Evolutionary conservation across 2,888 invertebrate species (phyloP).

Genomic region (Sinelater perroti): DNA sequence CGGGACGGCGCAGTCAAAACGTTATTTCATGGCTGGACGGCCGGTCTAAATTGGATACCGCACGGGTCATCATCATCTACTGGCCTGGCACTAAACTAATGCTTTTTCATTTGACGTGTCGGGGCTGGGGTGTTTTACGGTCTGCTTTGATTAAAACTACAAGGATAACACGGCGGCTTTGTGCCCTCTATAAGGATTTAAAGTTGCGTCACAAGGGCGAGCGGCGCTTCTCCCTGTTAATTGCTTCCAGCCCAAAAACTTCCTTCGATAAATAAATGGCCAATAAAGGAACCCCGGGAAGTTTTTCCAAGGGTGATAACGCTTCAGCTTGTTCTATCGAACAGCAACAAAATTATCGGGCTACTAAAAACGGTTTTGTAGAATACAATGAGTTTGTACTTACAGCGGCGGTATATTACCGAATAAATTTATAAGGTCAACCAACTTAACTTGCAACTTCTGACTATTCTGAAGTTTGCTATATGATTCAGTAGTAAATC

Average conservation of each 20-base stretch:
- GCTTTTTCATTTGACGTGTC: constrained; percentile 49
- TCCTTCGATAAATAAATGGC: not conserved
- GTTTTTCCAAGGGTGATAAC: too few species aligned
- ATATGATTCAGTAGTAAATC: too few species aligned
- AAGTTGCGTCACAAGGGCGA: constrained; percentile 12
- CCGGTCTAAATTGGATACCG: constrained; percentile 47
- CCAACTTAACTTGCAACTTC: too few species aligned
- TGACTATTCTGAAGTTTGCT: too few species aligned
- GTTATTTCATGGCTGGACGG: constrained; percentile 49
- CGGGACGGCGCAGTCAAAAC: constrained; percentile 35
- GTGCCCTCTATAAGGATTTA: constrained; percentile 31
- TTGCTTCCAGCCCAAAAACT: constrained; percentile 7
- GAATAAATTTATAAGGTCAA: too few species aligned
- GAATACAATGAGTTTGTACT: too few species aligned
- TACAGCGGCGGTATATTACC: too few species aligned
- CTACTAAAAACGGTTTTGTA: too few species aligned
- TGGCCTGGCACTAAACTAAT: constrained; percentile 46
- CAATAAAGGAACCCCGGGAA: not conserved
- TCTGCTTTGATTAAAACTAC: constrained; percentile 53
- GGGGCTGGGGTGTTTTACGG: constrained; percentile 49
- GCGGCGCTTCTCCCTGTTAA: constrained; percentile 4
- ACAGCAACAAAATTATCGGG: too few species aligned
- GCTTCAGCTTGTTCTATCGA: too few species aligned
- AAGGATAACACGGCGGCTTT: constrained; percentile 44
- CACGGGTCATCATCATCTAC: constrained; percentile 50